Percentiles rank a stretch among this genome's conserved stretches.
Conservation (phyloP, 2,888 invertebrate species). For the Myopa testacea region DNA sequence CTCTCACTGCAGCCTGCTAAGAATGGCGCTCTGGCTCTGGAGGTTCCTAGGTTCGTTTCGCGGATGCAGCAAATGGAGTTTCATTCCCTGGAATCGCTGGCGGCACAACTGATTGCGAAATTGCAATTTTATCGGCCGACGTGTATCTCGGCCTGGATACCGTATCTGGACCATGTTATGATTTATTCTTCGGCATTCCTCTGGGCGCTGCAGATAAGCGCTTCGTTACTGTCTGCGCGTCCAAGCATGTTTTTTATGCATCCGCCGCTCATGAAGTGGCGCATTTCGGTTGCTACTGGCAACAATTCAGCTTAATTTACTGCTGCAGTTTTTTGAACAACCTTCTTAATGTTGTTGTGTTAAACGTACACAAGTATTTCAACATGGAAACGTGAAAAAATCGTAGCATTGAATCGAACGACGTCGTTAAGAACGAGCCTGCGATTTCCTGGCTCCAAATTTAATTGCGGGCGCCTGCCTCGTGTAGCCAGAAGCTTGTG, state of each 20-base stretch:
- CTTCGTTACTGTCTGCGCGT: not conserved
- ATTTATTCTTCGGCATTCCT: constrained; percentile 10
- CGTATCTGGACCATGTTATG: not conserved
- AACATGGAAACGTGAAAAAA: constrained; percentile 41
- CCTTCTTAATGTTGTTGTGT: not conserved
- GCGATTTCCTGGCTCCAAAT: constrained; percentile 19
- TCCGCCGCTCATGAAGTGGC: not conserved
- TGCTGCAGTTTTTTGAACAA: constrained; percentile 22
- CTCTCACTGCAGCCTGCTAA: no score
- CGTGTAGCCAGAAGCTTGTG: not conserved
- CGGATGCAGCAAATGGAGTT: not conserved
- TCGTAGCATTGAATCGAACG: constrained; percentile 45
- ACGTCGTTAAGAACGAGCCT: constrained; percentile 25
- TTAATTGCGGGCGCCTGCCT: constrained; percentile 14
- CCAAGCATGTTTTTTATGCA: not conserved
- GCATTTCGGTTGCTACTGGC: not conserved
- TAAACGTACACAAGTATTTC: not conserved
- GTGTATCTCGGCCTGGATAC: not conserved
- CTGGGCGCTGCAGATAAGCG: constrained; percentile 26
- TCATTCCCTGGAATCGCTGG: not conserved
- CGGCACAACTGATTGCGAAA: not conserved
- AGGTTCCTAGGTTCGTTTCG: no score
- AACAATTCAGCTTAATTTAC: constrained; percentile 25
- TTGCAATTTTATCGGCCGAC: not conserved
- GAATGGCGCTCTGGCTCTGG: no score